A percentile compares a stretch with the other conserved stretches of the same genome.
phyloP scores from a whole-genome alignment of 2,797 vertebrate species.

The Ctenopoma multispine region DNA sequence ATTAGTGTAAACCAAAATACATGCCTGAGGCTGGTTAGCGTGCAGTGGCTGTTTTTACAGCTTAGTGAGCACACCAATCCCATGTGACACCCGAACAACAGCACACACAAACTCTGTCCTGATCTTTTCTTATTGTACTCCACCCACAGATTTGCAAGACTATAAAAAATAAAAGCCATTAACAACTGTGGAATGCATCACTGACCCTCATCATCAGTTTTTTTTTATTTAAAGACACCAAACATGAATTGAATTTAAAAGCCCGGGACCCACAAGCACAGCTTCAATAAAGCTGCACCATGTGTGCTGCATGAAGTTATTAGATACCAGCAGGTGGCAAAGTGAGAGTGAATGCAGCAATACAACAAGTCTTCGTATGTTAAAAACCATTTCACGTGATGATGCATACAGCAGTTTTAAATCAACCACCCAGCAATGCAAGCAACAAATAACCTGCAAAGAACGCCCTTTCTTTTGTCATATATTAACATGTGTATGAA shows the following conservation, averaged over 20 bases:
- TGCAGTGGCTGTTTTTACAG: conserved; percentile 37
- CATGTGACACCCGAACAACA: conserved; percentile 38
- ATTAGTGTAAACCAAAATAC: conserved; percentile 36
- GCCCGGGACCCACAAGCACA: not conserved
- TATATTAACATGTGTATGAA: not conserved
- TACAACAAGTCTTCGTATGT: not conserved
- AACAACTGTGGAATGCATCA: conserved; percentile 25
- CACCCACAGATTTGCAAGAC: conserved; percentile 28
- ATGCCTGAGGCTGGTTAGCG: conserved; percentile 15
- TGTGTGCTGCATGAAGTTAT: conserved; percentile 42
- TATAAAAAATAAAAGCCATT: conserved; percentile 17
- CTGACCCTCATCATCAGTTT: conserved; percentile 37
- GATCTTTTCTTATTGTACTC: not conserved
- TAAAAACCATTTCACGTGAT: not conserved
- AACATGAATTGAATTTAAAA: conserved; percentile 33
- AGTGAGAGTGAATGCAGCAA: conserved; percentile 24
- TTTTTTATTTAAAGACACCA: conserved; percentile 22
- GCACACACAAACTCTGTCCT: conserved; percentile 35
- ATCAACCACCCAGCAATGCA: not conserved
- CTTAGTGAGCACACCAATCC: conserved; percentile 27
- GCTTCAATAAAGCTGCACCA: not conserved
- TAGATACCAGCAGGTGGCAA: conserved; percentile 28
- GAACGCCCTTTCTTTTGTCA: not conserved
- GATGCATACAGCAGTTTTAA: too few species aligned
- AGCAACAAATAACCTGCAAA: not conserved